Percentiles rank a stretch among this genome's conserved stretches.
Conservation (phyloP, 1,140 invertebrate species). For the Drosophila gunungcola region DNA sequence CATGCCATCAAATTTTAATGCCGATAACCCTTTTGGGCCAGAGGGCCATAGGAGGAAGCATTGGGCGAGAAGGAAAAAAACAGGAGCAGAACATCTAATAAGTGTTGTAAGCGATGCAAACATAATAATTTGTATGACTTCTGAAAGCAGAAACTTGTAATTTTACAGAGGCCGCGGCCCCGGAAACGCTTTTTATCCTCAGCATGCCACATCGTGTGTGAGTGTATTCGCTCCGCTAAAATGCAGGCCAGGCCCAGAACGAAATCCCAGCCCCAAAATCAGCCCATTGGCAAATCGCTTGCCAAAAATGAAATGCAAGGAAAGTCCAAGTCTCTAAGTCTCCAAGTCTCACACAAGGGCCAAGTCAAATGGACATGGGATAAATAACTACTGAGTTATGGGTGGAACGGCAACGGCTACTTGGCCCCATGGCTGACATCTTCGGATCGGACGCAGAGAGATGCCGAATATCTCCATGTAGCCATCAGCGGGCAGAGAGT, state of each 20-base stretch:
- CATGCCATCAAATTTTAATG: conserved; percentile 83
- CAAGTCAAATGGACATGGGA: conserved; percentile 77
- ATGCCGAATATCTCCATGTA: conserved; percentile 78
- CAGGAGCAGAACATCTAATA: conserved; percentile 63
- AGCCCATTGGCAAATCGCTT: conserved; percentile 59
- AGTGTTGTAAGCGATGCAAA: conserved; percentile 82
- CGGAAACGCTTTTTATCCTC: conserved; percentile 15
- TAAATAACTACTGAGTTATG: conserved; percentile 82
- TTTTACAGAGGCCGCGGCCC: conserved; percentile 64
- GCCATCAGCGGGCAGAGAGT: conserved; percentile 63
- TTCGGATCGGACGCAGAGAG: conserved; percentile 47
- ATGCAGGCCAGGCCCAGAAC: conserved; percentile 64
- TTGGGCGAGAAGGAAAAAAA: conserved; percentile 11
- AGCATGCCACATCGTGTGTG: conserved; percentile 1
- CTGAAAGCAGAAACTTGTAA: conserved; percentile 82
- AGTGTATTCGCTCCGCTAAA: conserved; percentile 59
- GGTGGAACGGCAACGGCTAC: conserved; percentile 47
- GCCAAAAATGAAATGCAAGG: conserved; percentile 48
- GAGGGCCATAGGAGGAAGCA: conserved; percentile 17
- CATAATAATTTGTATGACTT: conserved; percentile 83
- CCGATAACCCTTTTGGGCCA: conserved; percentile 73
- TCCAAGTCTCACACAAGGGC: conserved; percentile 57
- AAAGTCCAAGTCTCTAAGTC: not conserved
- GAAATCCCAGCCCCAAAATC: conserved; percentile 11
- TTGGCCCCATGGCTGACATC: conserved; percentile 37